Evolutionary conservation across 2,888 invertebrate species (phyloP), one percentile per base, ranked within the genome.

Genomic region (Leptarthrus brevirostris): DNA sequence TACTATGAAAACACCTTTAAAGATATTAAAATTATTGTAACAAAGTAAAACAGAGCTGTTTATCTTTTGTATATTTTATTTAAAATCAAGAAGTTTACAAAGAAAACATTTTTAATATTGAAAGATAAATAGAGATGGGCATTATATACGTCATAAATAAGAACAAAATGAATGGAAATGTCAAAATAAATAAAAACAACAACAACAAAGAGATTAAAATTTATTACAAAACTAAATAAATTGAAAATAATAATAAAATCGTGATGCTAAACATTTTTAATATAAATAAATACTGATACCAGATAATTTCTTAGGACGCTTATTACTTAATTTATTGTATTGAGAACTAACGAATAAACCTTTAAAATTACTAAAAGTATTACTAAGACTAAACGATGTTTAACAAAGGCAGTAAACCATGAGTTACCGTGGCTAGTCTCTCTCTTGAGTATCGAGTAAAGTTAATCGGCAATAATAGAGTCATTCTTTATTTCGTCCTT

Each of bases 11-110:
- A 52, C 49, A 69, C 52, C 49, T 69, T 69, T 69, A 69, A 69
- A 69, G 36, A 69, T 49, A 52, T 69, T 52, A 52, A 69, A 52
- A 69, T 20, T 52, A 69, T 52, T 69, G 36, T 69, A 52, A 52
- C 52, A 69, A 52, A 47, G 30, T 18, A 36, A 52, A 69, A 69
- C 69, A 69, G 69, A 69, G 69, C 69, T 69, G 69, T 69, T 66
- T 69, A 69, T 69, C 69, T 69, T 69, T 69, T 69, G 69, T 69
- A 69, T 52, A 69, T 52, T 69, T 69, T 69, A 69, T 69, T 69
- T 69, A 69, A 69, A 69, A 69, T 52, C 36, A 49, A 69, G 22
- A 64, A 69, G 34, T 69, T 69, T 69, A 69, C 52, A 52, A 69
- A 30, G n/a, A 24, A 54, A 54, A 54, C 53, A 69, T 69, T 69